These are phyloP conservation scores for Dendropsophus ebraccatus DNA, from an alignment of 2,113 vertebrate genomes.

Conservation along the genomic window DNA sequence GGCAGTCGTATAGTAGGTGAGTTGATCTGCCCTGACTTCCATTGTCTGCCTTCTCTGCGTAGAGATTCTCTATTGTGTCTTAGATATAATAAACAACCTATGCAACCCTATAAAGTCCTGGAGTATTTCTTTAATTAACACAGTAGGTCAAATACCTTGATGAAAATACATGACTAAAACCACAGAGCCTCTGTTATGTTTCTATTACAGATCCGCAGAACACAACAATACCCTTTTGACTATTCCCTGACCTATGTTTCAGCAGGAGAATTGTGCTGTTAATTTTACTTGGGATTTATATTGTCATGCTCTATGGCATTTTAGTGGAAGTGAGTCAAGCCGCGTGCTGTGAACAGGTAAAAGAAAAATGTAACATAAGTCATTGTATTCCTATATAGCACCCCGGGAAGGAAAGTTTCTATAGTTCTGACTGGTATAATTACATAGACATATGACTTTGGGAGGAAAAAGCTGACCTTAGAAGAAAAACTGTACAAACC, in stretches of 20 bases:
- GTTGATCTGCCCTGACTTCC: too few species aligned
- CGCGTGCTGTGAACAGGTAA: constrained; percentile 17
- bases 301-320: constrained; percentile 17
- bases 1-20: too few species aligned
- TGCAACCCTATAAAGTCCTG: too few species aligned
- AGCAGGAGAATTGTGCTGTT: neutral
- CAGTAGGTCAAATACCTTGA: neutral
- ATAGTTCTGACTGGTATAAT: constrained; percentile 18
- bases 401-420: constrained; percentile 5
- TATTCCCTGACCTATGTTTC: neutral
- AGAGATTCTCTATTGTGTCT: too few species aligned
- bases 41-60: too few species aligned
- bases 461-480: constrained; percentile 19
- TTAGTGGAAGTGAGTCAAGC: neutral
- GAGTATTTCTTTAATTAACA: too few species aligned
- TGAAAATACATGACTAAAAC: neutral
- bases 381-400: neutral
- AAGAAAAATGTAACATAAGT: constrained; percentile 20
- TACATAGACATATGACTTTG: constrained; percentile 6
- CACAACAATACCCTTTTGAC: neutral
- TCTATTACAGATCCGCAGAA: neutral
- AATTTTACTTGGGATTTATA: neutral
- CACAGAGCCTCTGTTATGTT: neutral
- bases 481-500: neutral
- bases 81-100: too few species aligned